These are phyloP conservation scores for Liodrosophila aerea DNA, from an alignment of 2,888 invertebrate genomes.

Conservation along the genomic window DNA sequence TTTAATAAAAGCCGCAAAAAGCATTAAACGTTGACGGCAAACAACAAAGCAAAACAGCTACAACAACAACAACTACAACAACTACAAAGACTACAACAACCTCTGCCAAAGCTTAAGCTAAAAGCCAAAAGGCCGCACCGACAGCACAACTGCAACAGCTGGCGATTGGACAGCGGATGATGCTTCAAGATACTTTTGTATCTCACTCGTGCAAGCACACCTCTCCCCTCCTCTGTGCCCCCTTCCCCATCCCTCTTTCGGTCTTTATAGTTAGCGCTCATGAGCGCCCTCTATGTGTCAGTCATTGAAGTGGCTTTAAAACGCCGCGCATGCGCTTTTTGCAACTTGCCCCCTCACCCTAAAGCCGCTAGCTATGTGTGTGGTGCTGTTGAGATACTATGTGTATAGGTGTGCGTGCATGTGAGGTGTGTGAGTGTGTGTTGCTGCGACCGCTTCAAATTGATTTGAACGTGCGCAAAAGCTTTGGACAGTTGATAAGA, in stretches of 20 bases:
- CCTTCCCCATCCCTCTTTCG: not conserved
- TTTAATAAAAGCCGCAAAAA: constrained; percentile 72
- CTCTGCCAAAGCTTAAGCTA: constrained; percentile 38
- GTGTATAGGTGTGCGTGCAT: not conserved
- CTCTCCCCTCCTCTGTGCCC: constrained; percentile 4
- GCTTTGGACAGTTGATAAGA: constrained; percentile 69
- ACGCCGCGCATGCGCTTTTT: constrained; percentile 55
- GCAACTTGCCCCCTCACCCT: constrained; percentile 7
- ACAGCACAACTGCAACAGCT: constrained; percentile 37
- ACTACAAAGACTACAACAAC: constrained; percentile 37
- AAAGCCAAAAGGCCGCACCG: constrained; percentile 47
- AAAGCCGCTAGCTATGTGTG: constrained; percentile 34
- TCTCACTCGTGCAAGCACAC: not conserved
- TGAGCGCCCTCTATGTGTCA: constrained; percentile 65
- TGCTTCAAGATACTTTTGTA: no score
- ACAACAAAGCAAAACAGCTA: constrained; percentile 58
- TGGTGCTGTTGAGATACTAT: constrained; percentile 23
- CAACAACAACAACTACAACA: constrained; percentile 13
- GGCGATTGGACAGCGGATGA: no score
- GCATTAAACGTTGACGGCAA: constrained; percentile 67
- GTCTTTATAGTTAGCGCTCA: not conserved
- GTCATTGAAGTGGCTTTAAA: constrained; percentile 42
- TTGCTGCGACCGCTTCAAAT: constrained; percentile 59
- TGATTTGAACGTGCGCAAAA: constrained; percentile 69
- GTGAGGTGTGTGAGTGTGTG: not conserved